Percentiles rank a stretch among this genome's conserved stretches.
Conservation (phyloP, 2,797 vertebrate genomes). For the Gadopsis bispinosus region DNA sequence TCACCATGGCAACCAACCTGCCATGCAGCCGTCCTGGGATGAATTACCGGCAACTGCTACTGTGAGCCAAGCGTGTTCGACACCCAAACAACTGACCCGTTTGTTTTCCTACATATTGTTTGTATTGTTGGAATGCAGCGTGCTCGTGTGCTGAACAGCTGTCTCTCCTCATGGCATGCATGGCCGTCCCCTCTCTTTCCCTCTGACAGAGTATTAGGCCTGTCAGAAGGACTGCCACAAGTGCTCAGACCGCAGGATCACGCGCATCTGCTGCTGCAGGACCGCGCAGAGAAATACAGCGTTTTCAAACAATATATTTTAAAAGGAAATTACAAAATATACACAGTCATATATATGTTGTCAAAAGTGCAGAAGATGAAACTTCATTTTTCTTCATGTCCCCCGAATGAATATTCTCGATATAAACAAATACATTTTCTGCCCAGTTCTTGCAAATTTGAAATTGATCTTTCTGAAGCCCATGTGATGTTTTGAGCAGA, state of each 20-base stretch:
- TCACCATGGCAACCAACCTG: slow-evolving; percentile 51
- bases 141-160: slow-evolving; percentile 46
- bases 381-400: not conserved
- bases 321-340: too few species aligned
- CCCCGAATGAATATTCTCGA: not conserved
- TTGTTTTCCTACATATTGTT: not conserved
- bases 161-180: slow-evolving; percentile 35
- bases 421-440: not conserved
- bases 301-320: not conserved
- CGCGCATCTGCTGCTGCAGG: slow-evolving; percentile 65
- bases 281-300: slow-evolving; percentile 42
- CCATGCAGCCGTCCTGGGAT: slow-evolving; percentile 36
- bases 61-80: slow-evolving; percentile 16
- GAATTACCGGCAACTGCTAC: slow-evolving; percentile 40
- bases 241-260: slow-evolving; percentile 37
- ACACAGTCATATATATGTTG: not conserved
- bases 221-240: slow-evolving; percentile 60
- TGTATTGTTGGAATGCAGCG: slow-evolving; percentile 8
- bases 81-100: slow-evolving; percentile 8
- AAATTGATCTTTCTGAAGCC: not conserved
- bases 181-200: slow-evolving; percentile 5
- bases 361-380: not conserved
- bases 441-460: not conserved
- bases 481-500: not conserved
- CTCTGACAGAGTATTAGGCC: slow-evolving; percentile 45